phyloP scores from a whole-genome alignment of 2,113 vertebrate species.

The Ascaphus truei region DNA sequence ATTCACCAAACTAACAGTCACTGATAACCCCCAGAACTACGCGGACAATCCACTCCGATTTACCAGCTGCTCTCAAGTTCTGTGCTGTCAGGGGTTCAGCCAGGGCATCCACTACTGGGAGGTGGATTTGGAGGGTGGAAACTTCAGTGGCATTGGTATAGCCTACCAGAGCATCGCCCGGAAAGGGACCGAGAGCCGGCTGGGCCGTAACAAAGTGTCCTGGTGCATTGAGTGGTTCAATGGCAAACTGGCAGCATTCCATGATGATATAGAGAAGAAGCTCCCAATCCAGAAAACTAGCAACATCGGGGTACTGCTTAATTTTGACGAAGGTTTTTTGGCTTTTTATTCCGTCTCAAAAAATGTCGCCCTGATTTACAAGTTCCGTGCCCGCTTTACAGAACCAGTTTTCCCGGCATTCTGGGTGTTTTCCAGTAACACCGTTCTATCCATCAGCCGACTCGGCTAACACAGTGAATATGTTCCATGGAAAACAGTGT shows the following conservation, averaged over 20 bases:
- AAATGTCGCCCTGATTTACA: constrained; percentile 68
- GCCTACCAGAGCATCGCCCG: constrained; percentile 76
- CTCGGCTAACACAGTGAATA: too few species aligned
- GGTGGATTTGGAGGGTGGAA: constrained; percentile 71
- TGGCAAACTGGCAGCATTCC: constrained; percentile 81
- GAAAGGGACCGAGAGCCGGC: constrained; percentile 71
- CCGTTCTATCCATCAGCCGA: constrained; percentile 63
- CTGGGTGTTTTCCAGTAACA: constrained; percentile 82
- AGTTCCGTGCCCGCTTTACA: constrained; percentile 63
- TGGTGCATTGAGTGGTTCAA: constrained; percentile 95
- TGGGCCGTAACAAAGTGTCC: constrained; percentile 83
- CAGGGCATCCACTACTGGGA: constrained; percentile 91
- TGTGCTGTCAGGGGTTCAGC: constrained; percentile 74
- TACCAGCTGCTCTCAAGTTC: constrained; percentile 74
- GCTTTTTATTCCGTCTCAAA: constrained; percentile 68
- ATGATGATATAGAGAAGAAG: constrained; percentile 67
- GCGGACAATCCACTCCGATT: constrained; percentile 65
- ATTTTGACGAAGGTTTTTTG: constrained; percentile 67
- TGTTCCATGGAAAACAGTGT: too few species aligned
- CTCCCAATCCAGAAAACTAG: constrained; percentile 62
- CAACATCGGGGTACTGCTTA: constrained; percentile 78
- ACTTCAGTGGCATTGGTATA: constrained; percentile 79
- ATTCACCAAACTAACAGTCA: constrained; percentile 64
- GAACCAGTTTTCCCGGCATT: constrained; percentile 84
- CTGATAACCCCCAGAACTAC: constrained; percentile 45